Percentiles rank a stretch among this genome's conserved stretches.
phyloP scores from a whole-genome alignment of 2,888 invertebrate species.

The Acleris emargana region DNA sequence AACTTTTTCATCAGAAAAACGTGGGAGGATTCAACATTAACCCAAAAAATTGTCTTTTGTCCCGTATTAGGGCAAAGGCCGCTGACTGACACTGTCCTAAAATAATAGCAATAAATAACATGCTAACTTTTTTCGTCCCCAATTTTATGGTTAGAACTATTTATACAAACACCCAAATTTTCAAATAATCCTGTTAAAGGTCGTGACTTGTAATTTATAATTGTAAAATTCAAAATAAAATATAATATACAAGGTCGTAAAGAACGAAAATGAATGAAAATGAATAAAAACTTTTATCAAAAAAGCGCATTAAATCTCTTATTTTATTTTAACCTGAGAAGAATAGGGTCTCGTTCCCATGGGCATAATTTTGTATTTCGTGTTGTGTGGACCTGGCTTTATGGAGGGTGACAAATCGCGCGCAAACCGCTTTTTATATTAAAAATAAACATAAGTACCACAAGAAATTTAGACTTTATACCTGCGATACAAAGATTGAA shows the following conservation, averaged over 20 bases:
- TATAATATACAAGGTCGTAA: constrained; percentile 35
- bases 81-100: constrained; percentile 28
- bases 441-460: not conserved
- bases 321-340: constrained; percentile 38
- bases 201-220: constrained; percentile 37
- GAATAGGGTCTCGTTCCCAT: constrained; percentile 68
- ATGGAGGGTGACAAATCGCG: constrained; percentile 59
- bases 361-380: constrained; percentile 67
- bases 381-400: constrained; percentile 49
- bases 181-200: constrained; percentile 34
- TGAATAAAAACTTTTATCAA: constrained; percentile 18
- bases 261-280: constrained; percentile 25
- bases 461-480: constrained; percentile 37
- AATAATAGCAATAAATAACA: constrained; percentile 32
- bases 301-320: constrained; percentile 31
- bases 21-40: constrained; percentile 8
- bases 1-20: not conserved
- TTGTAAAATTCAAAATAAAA: constrained; percentile 40
- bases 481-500: constrained; percentile 25
- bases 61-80: not conserved
- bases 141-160: not conserved
- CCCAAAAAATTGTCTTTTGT: not conserved
- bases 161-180: constrained; percentile 2
- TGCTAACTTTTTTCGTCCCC: not conserved
- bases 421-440: constrained; percentile 39